These are phyloP conservation scores for Agrotis puta DNA, from an alignment of 2,888 invertebrate genomes.

Conservation along the genomic window DNA sequence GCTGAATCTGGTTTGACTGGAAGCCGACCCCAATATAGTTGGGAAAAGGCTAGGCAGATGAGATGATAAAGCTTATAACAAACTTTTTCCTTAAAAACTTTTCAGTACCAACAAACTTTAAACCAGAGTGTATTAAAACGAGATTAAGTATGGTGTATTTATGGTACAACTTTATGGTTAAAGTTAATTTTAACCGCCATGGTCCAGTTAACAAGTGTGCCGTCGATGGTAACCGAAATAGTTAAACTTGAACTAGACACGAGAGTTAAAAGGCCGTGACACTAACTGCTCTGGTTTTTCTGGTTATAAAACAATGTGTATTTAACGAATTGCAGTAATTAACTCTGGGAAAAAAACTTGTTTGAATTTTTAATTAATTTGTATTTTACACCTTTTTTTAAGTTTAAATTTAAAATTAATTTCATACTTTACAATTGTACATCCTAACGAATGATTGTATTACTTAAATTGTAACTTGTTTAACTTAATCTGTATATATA, in stretches of 20 bases:
- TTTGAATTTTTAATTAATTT: too few relatives aligned
- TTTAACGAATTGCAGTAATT: slow-evolving; percentile 4
- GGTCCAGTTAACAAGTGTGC: slow-evolving; percentile 77
- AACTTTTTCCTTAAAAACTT: not conserved
- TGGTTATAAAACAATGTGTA: slow-evolving; percentile 46
- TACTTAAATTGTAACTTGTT: too few relatives aligned
- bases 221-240: slow-evolving; percentile 75
- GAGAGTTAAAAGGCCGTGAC: slow-evolving; percentile 56
- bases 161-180: slow-evolving; percentile 50
- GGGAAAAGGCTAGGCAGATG: too few relatives aligned
- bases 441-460: too few relatives aligned
- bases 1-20: too few relatives aligned
- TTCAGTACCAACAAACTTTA: slow-evolving; percentile 31
- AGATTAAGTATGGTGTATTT: slow-evolving; percentile 47
- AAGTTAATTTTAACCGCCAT: slow-evolving; percentile 66
- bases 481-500: too few relatives aligned
- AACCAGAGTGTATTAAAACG: slow-evolving; percentile 43
- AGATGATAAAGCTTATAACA: too few relatives aligned
- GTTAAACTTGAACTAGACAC: slow-evolving; percentile 74
- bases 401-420: too few relatives aligned
- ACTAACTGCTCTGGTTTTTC: slow-evolving; percentile 50
- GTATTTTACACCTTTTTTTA: too few relatives aligned
- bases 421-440: too few relatives aligned
- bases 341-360: not conserved
- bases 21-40: too few relatives aligned